Evolutionary conservation across 2,113 vertebrate genomes (phyloP).

Genomic region (Lagenorhynchus albirostris): DNA sequence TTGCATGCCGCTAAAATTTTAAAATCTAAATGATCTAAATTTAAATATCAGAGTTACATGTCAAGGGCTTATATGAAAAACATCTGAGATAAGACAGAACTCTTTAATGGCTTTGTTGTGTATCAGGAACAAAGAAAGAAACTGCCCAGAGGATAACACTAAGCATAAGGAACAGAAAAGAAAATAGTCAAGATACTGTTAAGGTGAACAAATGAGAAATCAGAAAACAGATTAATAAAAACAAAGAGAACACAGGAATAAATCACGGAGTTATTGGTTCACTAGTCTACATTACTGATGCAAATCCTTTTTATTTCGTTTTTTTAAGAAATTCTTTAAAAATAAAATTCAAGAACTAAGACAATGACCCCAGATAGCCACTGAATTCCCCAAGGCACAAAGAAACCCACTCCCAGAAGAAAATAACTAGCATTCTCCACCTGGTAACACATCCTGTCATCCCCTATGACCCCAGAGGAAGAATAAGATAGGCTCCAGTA

Average conservation of each 20-base stretch:
- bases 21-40: not conserved
- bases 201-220: constrained; percentile 27
- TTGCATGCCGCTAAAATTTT: not conserved
- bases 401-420: not conserved
- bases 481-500: not conserved
- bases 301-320: constrained; percentile 6
- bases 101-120: not conserved
- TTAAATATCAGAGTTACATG: not conserved
- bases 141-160: not conserved
- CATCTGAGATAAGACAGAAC: not conserved
- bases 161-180: not conserved
- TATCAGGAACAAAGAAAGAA: not conserved
- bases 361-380: not conserved
- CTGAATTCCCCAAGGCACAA: not conserved
- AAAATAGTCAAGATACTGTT: not conserved
- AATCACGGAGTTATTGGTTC: not conserved
- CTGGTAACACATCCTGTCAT: not conserved
- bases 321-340: constrained; percentile 29
- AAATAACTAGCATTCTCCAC: not conserved
- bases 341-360: not conserved
- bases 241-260: not conserved
- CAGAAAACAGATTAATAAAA: not conserved
- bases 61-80: not conserved
- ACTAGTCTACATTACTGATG: not conserved
- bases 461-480: not conserved